Percentiles rank a stretch among this genome's conserved stretches.
Conservation (phyloP, 2,113 vertebrate genomes). For the Otis tarda region DNA sequence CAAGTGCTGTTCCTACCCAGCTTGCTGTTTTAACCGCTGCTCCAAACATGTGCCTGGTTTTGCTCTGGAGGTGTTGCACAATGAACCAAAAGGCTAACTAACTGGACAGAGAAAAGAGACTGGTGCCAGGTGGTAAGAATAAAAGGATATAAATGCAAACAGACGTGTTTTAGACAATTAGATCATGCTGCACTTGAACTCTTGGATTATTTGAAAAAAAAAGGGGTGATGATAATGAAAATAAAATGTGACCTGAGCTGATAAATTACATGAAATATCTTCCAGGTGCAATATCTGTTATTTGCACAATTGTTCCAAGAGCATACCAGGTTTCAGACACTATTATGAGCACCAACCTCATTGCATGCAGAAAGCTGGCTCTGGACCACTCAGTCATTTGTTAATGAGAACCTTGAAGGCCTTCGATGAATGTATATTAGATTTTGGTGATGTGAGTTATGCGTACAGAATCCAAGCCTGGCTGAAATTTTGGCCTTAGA, state of each 20-base stretch:
- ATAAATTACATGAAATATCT: background rate
- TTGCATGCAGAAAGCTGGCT: background rate
- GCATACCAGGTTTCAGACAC: background rate
- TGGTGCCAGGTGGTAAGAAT: background rate
- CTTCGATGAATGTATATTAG: background rate
- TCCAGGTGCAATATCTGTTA: background rate
- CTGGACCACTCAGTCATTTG: background rate
- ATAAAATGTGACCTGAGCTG: background rate
- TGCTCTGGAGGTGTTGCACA: background rate
- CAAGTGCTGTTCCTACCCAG: background rate
- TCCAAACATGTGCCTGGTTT: background rate
- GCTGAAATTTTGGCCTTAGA: background rate
- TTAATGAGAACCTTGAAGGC: background rate
- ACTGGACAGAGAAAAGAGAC: background rate
- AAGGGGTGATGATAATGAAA: background rate
- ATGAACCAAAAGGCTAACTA: background rate
- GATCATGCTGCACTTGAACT: background rate
- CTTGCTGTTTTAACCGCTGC: background rate
- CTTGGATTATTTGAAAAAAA: background rate
- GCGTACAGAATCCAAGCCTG: fast-evolving
- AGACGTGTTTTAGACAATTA: background rate
- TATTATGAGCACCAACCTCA: background rate
- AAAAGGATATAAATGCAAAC: background rate
- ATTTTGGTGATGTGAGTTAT: background rate
- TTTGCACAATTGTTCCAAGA: background rate